Evolutionary conservation across 2,888 invertebrate species (phyloP), one percentile per base, ranked within the genome.

Genomic region (Clistopyga incitator): DNA sequence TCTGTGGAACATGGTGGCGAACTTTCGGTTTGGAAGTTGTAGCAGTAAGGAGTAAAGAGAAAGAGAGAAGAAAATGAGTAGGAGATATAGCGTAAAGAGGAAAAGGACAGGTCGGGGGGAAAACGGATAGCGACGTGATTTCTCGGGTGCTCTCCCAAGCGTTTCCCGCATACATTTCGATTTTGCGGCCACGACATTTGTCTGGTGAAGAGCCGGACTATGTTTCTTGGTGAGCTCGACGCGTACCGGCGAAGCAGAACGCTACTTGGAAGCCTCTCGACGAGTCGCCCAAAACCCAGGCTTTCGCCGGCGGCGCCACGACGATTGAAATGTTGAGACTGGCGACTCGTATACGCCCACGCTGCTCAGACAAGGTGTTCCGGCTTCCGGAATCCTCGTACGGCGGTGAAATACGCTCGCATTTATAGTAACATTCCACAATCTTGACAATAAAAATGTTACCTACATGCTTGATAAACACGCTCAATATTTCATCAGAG

Each of bases 111-210:
- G 18, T 34, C 4, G 3, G 38, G 29, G 11, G 15, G 47, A 54
- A 50, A 52, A 71, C 13, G 25, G 23, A 71, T 54, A 54, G 59
- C 25, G 45, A 47, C 45, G 34, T 59, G 45, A 54, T 47, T 59
- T 78, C 38, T 56, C 68, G 34, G 25, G 34, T 72, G 54, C 45
- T 77, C 59, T 20, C 50, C 47, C 64, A 59, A 45, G 71, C 47
- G 76, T 65, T 72, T 47, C 64, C 50, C 52, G 77, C 78, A 80
- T 84, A 81, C 80, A 84, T 84, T 84, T 84, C 61, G 74, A 71
- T 65, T 67, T 81, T 76, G 79, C 81, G 76, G 70, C 72, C 67
- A 81, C 81, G 77, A 81, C 84, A 84, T 84, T 84, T 84, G 78
- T 84, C 84, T 34, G 59, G 59, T 29, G 34, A 61, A 34, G 29